These are phyloP conservation scores for Equus przewalskii DNA, from an alignment of 2,113 vertebrate genomes.

Conservation along the genomic window DNA sequence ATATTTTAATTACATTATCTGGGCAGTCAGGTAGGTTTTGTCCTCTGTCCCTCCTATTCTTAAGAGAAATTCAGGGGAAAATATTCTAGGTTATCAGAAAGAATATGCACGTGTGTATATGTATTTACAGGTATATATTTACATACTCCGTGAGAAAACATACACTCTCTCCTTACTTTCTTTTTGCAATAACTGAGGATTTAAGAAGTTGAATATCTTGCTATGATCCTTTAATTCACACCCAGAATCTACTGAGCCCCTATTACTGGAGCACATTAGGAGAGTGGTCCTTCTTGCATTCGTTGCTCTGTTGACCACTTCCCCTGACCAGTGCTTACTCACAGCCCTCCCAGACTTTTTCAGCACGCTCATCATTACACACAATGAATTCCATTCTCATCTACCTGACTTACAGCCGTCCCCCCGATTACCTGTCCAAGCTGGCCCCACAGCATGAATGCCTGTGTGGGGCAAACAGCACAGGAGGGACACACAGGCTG, in stretches of 20 bases:
- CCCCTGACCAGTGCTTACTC: background rate
- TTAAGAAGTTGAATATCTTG: background rate
- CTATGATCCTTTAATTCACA: background rate
- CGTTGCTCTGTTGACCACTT: background rate
- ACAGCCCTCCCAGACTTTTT: background rate
- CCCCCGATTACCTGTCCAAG: background rate
- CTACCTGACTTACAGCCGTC: too few species aligned
- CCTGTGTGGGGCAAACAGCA: background rate
- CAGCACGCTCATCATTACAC: background rate
- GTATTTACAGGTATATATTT: background rate
- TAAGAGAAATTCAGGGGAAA: slow-evolving; percentile 8
- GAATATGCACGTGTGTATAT: background rate
- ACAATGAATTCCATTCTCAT: background rate
- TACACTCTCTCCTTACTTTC: background rate
- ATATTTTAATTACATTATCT: background rate
- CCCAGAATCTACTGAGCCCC: background rate
- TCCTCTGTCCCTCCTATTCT: background rate
- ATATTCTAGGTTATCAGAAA: background rate
- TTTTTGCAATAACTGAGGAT: background rate
- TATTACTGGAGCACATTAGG: fast-evolving
- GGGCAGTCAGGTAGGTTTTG: background rate
- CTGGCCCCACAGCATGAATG: too few species aligned
- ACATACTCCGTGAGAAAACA: background rate
- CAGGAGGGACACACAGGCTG: background rate
- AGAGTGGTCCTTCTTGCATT: background rate